phyloP scores from a whole-genome alignment of 2,113 vertebrate species.

The Callipepla californica region DNA sequence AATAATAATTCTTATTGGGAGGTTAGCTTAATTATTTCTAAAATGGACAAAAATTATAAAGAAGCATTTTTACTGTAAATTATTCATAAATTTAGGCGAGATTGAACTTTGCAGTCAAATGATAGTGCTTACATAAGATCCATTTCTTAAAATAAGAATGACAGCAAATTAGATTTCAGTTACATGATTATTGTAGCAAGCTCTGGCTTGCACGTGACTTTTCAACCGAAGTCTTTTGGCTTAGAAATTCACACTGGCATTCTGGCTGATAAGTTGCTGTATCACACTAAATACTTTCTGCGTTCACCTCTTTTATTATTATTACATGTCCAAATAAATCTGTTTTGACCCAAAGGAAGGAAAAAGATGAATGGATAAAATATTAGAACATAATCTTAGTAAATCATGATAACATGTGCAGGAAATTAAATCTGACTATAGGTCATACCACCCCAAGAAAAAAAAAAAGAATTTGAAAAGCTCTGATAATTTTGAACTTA shows the following conservation, averaged over 20 bases:
- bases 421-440: neutral
- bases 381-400: neutral
- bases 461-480: neutral
- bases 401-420: neutral
- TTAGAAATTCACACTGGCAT: neutral
- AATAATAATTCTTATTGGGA: neutral
- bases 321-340: neutral
- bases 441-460: neutral
- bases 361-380: neutral
- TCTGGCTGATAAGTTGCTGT: neutral
- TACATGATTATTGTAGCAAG: neutral
- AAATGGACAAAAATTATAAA: neutral
- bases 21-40: neutral
- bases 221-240: neutral
- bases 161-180: neutral
- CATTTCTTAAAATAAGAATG: neutral
- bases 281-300: neutral
- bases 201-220: neutral
- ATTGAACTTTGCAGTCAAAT: neutral
- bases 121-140: neutral
- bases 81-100: neutral
- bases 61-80: neutral
- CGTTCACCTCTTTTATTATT: neutral
- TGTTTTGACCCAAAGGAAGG: neutral
- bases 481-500: neutral